Percentiles rank a stretch among this genome's conserved stretches.
phyloP scores from a whole-genome alignment of 2,888 invertebrate species.

The Apamea monoglypha region DNA sequence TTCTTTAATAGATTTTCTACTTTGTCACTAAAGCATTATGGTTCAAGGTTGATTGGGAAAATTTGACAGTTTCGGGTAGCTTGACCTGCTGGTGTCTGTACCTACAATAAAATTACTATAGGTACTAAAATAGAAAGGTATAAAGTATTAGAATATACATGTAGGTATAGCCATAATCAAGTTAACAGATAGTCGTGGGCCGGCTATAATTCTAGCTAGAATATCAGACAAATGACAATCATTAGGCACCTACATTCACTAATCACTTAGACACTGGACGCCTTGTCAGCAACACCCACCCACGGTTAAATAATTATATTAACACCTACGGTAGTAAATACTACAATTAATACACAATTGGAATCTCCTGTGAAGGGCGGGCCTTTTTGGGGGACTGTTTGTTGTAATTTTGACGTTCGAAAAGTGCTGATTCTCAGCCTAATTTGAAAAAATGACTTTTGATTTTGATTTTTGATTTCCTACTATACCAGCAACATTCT shows the following conservation, averaged over 20 bases:
- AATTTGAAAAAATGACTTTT: no score
- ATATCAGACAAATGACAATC: not conserved
- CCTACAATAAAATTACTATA: not conserved
- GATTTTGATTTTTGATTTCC: no score
- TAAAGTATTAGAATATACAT: not conserved
- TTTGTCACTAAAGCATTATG: no score
- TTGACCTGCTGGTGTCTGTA: no score
- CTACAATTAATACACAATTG: not conserved
- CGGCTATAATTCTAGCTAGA: constrained; percentile 1
- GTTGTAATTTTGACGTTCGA: no score
- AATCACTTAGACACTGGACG: not conserved
- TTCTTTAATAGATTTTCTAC: no score
- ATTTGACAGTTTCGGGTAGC: no score
- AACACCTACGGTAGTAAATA: not conserved
- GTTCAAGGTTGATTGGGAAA: no score
- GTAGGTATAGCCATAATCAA: not conserved
- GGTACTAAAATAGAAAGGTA: not conserved
- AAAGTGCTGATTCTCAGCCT: no score
- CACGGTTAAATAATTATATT: not conserved
- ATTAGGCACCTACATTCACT: not conserved
- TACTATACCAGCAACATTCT: no score
- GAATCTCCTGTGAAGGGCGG: no score
- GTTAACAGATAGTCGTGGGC: not conserved
- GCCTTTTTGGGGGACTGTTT: no score
- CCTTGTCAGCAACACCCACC: not conserved